Percentiles rank a stretch among this genome's conserved stretches.
Evolutionary conservation across 2,113 vertebrate genomes (phyloP).

Genomic region (Oenanthe melanoleuca): DNA sequence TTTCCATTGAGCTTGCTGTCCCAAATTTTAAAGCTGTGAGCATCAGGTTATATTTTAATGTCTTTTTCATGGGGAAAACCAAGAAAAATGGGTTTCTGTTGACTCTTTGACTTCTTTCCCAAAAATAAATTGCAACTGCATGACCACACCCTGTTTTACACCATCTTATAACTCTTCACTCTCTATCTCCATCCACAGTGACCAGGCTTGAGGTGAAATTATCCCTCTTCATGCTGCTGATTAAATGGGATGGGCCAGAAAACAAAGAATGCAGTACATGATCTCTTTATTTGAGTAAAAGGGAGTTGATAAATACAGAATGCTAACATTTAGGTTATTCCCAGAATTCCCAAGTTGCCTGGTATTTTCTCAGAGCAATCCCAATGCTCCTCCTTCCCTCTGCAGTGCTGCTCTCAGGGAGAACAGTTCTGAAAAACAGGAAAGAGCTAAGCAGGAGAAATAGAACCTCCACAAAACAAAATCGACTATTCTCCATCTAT

Average conservation of each 20-base stretch:
- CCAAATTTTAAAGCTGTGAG: not conserved
- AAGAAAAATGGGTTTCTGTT: not conserved
- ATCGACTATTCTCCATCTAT: not conserved
- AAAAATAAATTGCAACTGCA: not conserved
- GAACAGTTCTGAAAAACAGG: not conserved
- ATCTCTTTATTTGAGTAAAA: not conserved
- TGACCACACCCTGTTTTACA: not conserved
- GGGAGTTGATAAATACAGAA: not conserved
- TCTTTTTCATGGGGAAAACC: not conserved
- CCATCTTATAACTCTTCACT: not conserved
- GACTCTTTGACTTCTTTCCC: not conserved
- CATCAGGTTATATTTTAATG: not conserved
- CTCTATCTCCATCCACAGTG: not conserved
- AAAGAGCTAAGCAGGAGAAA: not conserved
- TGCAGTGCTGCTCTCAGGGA: not conserved
- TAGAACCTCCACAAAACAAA: not conserved
- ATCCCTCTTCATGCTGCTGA: not conserved
- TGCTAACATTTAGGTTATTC: not conserved
- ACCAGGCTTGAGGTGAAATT: not conserved
- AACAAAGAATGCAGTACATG: not conserved
- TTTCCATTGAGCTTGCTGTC: not conserved
- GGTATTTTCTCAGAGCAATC: not conserved
- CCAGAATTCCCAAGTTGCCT: not conserved
- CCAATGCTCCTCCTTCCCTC: not conserved
- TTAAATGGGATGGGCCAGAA: not conserved